Evolutionary conservation across 2,113 vertebrate species (phyloP).

Genomic region (Rhombomys opimus): DNA sequence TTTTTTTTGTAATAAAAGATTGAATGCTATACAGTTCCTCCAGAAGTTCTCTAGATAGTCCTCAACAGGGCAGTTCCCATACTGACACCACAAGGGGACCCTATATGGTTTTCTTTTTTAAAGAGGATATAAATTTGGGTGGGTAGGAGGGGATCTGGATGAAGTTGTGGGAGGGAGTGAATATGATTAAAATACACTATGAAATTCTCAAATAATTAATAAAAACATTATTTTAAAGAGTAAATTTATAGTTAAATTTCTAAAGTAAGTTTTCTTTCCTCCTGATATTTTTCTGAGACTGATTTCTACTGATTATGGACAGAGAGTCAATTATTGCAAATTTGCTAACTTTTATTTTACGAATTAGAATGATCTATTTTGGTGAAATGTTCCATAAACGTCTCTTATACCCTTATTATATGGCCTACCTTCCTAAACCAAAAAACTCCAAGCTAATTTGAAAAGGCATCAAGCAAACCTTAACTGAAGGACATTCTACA

Average conservation of each 20-base stretch:
- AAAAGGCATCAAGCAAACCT: neutral
- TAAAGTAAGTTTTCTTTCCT: neutral
- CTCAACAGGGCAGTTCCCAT: neutral
- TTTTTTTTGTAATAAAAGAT: neutral
- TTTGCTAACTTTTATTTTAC: neutral
- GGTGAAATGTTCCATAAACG: neutral
- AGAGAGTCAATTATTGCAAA: neutral
- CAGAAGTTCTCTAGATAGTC: neutral
- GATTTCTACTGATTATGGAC: neutral
- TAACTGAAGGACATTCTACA: neutral
- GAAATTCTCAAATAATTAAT: neutral
- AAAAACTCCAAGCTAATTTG: neutral
- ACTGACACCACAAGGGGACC: neutral
- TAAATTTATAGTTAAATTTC: neutral
- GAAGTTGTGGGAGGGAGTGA: neutral
- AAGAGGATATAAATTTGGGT: neutral
- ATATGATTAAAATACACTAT: neutral
- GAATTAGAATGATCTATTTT: neutral
- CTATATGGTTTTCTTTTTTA: neutral
- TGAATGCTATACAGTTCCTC: neutral
- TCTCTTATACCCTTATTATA: neutral
- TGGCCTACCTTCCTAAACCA: neutral
- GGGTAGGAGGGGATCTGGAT: neutral
- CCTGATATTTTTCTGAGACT: constrained; percentile 8
- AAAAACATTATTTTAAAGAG: neutral